phyloP scores from a whole-genome alignment of 2,888 invertebrate species.

The Heteromyza rotundicornis region DNA sequence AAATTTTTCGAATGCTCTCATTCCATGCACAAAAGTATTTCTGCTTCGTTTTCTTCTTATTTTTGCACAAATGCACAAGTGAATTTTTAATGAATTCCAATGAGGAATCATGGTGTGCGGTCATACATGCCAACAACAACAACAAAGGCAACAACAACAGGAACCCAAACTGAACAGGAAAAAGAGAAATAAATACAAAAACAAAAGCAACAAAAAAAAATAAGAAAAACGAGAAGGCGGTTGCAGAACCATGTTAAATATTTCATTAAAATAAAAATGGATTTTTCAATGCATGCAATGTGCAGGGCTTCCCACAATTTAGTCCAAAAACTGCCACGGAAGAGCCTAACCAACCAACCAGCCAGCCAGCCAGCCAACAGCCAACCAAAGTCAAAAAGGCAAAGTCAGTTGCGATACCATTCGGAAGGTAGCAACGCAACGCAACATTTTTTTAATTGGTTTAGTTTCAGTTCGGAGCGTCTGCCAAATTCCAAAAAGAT shows the following conservation, averaged over 20 bases:
- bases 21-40: constrained; percentile 47
- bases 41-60: background rate
- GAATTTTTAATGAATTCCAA: constrained; percentile 59
- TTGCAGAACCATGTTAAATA: constrained; percentile 48
- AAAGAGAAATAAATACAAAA: too few relatives aligned
- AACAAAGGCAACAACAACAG: background rate
- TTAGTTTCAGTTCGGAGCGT: too few relatives aligned
- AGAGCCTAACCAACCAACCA: background rate
- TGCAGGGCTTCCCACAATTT: background rate
- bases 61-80: constrained; percentile 21
- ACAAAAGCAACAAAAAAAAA: constrained; percentile 6
- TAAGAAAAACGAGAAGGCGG: background rate
- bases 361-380: background rate
- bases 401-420: background rate
- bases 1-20: constrained; percentile 58
- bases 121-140: constrained; percentile 38
- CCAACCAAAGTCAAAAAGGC: background rate
- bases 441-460: background rate
- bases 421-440: background rate
- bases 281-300: constrained; percentile 4
- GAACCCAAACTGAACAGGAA: constrained; percentile 7
- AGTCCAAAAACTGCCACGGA: background rate
- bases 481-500: too few relatives aligned
- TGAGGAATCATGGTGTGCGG: constrained; percentile 56
- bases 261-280: constrained; percentile 57